Conservation (phyloP, 2,113 vertebrate genomes). For the Semnornis frantzii region DNA sequence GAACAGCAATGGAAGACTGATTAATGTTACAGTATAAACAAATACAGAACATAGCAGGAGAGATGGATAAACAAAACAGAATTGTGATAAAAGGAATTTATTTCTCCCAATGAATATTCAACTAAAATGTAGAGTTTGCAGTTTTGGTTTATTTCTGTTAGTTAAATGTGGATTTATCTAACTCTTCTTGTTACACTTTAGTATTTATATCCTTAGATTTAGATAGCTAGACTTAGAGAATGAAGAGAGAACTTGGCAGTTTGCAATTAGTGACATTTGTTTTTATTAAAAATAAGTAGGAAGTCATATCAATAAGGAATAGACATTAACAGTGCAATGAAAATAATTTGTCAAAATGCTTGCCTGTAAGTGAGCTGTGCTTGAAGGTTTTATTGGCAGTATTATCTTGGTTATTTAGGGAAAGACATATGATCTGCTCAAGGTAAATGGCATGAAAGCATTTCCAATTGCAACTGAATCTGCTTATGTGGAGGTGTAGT, state of each 20-base stretch:
- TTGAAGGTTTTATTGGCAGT: constrained; percentile 41
- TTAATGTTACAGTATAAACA: background rate
- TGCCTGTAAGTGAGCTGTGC: background rate
- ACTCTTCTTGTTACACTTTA: background rate
- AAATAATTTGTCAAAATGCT: constrained; percentile 26
- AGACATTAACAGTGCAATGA: constrained; percentile 9
- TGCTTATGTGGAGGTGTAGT: constrained; percentile 5
- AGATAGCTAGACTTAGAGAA: constrained; percentile 1
- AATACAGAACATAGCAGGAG: background rate
- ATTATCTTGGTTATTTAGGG: constrained; percentile 34
- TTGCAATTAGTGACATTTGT: constrained; percentile 45
- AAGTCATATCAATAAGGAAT: constrained; percentile 30
- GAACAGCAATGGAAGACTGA: background rate
- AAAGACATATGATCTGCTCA: constrained; percentile 43
- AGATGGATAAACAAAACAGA: constrained; percentile 1
- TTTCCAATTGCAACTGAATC: constrained; percentile 57
- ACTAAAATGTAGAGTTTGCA: background rate
- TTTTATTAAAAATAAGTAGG: constrained; percentile 43
- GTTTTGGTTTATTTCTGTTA: constrained; percentile 17
- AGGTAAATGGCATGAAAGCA: constrained; percentile 66
- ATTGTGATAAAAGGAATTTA: constrained; percentile 21
- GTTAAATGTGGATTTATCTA: constrained; percentile 25
- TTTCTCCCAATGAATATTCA: background rate
- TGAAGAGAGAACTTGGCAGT: background rate
- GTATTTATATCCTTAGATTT: background rate